Evolutionary conservation across 2,113 vertebrate species (phyloP).

Genomic region (Datnioides undecimradiatus): DNA sequence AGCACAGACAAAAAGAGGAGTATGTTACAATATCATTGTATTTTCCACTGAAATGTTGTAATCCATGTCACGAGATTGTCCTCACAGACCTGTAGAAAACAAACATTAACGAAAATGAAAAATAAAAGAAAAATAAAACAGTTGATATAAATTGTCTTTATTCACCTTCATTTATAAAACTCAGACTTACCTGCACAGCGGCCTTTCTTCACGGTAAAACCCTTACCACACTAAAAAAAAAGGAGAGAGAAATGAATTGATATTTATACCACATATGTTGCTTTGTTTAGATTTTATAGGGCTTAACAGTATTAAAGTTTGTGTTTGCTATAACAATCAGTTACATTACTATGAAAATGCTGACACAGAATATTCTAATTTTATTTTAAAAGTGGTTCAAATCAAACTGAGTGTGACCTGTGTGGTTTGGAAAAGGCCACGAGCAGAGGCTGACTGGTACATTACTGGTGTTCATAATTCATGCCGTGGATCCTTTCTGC

Average conservation of each 20-base stretch:
- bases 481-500: neutral
- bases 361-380: neutral
- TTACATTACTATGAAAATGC: neutral
- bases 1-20: neutral
- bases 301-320: too few relatives aligned
- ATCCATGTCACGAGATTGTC: conserved; percentile 30
- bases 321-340: too few relatives aligned
- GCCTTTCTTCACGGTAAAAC: conserved; percentile 88
- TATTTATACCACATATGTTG: neutral
- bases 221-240: conserved; percentile 88
- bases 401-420: neutral
- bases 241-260: neutral
- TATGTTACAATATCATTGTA: neutral
- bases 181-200: conserved; percentile 90
- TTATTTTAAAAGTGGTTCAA: neutral
- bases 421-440: neutral
- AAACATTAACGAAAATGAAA: conserved; percentile 13
- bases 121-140: conserved; percentile 9
- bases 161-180: too few relatives aligned
- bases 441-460: neutral
- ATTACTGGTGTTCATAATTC: conserved; percentile 30
- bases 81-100: conserved; percentile 71
- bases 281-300: neutral
- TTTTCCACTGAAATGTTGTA: conserved; percentile 1
- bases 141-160: neutral